phyloP scores from a whole-genome alignment of 2,888 invertebrate species.

The Campoletis raptor region DNA sequence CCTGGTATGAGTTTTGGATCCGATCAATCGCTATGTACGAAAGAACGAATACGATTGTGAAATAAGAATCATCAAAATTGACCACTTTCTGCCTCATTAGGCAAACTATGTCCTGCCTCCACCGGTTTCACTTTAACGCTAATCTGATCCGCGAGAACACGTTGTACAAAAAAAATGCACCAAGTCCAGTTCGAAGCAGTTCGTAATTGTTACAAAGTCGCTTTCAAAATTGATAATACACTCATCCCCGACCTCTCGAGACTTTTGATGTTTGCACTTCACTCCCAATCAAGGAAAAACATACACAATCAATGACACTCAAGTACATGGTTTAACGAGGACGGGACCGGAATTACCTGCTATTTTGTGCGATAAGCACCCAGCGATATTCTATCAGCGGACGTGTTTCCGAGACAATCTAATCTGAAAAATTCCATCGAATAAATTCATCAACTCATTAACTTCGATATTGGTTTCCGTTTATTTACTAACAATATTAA shows the following conservation, averaged over 20 bases:
- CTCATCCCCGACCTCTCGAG: constrained; percentile 43
- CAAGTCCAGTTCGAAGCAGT: neutral
- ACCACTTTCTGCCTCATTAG: neutral
- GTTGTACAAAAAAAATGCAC: constrained; percentile 2
- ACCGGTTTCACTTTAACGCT: constrained; percentile 13
- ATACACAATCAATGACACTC: constrained; percentile 29
- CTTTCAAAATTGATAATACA: constrained; percentile 19
- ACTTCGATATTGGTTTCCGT: neutral
- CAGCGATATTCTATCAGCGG: constrained; percentile 20
- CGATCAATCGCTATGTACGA: constrained; percentile 2
- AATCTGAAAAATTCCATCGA: constrained; percentile 17
- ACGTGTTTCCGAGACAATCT: constrained; percentile 32
- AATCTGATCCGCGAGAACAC: neutral
- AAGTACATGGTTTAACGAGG: constrained; percentile 34
- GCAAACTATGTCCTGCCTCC: constrained; percentile 15
- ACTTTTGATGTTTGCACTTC: constrained; percentile 27
- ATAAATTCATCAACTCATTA: neutral
- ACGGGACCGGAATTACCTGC: constrained; percentile 45
- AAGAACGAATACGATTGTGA: constrained; percentile 21
- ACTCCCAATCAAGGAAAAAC: constrained; percentile 36
- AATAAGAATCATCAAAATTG: constrained; percentile 17
- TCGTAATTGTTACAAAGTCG: constrained; percentile 15
- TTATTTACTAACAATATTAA: neutral
- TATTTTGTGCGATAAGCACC: constrained; percentile 46
- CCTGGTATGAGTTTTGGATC: neutral